Base-by-base conservation (phyloP, 2,113 vertebrate genomes). In the Poecilia latipinna region DNA sequence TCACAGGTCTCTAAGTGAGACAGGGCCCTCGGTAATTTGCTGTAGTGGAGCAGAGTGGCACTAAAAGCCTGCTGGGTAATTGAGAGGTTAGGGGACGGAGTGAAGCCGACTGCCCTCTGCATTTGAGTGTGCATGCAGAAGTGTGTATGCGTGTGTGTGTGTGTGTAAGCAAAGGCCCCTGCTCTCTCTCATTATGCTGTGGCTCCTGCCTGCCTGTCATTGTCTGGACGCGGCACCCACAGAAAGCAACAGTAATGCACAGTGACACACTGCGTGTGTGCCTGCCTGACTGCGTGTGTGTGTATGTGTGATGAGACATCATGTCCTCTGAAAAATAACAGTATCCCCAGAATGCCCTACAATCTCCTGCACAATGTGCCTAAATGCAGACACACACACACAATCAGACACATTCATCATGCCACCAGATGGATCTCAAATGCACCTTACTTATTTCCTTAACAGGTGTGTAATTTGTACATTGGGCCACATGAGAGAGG, bases 61-160 rank as follows among this genome's bases (percentile, higher is more conserved):
- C 96, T 98, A 96, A 98, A 97, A 97, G 96, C 96, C 95, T 93
- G 95, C 94, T 96, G 95, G 90, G 96, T 97, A 97, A 98, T 97
- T 97, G 96, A 97, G 95, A 94, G 96, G 95, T 95, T 94, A 94
- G 65, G 92, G 94, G 89, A 93, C 83, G 71, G 88, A 89, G 90
- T 74, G 89, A 92, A 88, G 93, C 94, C 82, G 93, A 86, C 90
- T 92, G 89, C 91, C 91, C 91, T 90, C 87, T 89, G 85, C 65
- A 71, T 79, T 81, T 77, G 70, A 65, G 83, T 74, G 88, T 67
- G 76, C 48, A 74, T 29, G 67, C 77, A 72, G 35, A 22, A 35
- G 64, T 78, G 72, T 75, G 80, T 62, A 65, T 73, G 67, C 61
- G 69, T 76, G 37, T 39, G 72, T 76, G 79, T 76, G 79, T 79